Evolutionary conservation across 2,113 vertebrate species (phyloP).

Genomic region (Lepus europaeus): DNA sequence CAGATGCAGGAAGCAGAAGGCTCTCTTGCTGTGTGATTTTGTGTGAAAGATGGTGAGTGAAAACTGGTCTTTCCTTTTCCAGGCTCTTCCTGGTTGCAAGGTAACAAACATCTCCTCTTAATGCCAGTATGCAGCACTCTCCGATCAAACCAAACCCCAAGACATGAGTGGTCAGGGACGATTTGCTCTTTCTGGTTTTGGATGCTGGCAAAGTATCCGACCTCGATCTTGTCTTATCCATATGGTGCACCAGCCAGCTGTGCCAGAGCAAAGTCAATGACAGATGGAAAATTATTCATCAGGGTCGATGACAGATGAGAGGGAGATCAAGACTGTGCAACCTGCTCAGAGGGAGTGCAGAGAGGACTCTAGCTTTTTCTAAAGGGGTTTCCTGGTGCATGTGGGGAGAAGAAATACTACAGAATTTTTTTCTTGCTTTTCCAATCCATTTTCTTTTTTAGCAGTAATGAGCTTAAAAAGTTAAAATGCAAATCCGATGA

Average conservation of each 20-base stretch:
- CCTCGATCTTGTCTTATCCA: no score
- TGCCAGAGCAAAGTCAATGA: not conserved
- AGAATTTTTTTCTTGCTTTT: not conserved
- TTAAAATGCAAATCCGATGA: not conserved
- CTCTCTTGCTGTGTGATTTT: not conserved
- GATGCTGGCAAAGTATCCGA: not conserved
- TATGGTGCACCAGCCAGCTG: accelerated
- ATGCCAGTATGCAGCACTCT: accelerated
- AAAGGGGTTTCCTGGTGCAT: not conserved
- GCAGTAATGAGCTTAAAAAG: not conserved
- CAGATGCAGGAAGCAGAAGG: not conserved
- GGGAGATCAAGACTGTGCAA: accelerated
- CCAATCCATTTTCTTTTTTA: not conserved
- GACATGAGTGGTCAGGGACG: not conserved
- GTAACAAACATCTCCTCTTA: not conserved
- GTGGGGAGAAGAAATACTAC: not conserved
- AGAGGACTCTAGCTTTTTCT: not conserved
- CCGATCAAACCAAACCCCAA: not conserved
- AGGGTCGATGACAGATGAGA: accelerated
- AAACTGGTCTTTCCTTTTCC: not conserved
- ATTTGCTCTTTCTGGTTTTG: not conserved
- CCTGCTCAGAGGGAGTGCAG: accelerated
- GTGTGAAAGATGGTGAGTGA: not conserved
- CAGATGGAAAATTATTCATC: not conserved
- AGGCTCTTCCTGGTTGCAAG: not conserved